Evolutionary conservation across 2,797 vertebrate genomes (phyloP), one percentile per base, ranked within the genome.

Genomic region (Benthosema pterotum): DNA sequence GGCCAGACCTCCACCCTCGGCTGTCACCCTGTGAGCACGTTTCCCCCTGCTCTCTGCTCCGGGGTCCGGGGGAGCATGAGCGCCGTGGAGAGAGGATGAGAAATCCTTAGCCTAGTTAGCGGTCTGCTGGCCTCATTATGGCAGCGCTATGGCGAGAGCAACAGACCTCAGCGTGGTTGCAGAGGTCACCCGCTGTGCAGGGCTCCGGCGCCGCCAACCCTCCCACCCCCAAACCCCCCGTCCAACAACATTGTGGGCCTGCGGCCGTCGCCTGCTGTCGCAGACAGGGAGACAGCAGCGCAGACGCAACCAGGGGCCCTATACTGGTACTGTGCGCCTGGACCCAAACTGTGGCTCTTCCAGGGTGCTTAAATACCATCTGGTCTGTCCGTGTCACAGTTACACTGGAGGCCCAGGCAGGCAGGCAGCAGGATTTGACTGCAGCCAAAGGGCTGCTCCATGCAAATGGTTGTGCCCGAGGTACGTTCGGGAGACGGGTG

Each of bases 81-180:
- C 75, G 71, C 22, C 3, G 22, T 53, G 81, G 85, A 83, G 66
- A 83, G 66, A 65, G 42, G 42, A 75, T 83, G 68, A 77, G 80
- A 73, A 79, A 82, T 81, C 80, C 58, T 75, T 83, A 63, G 82
- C 71, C 75, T 88, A 85, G 32, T 72, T 80, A 82, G 89, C 22
- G 85, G 88, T 89, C 86, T 86, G 78, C 76, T 79, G 89, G 88
- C 80, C 90, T 92, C 80, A 84, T 91, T 91, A 87, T 62, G 62
- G 80, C 82, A 64, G 75, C 84, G 84, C 78, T 85, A 83, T 79
- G 84, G 86, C n/a, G 74, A 90, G 81, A 87, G 77, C 87, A 70
- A 13, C 60, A 80, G 91, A 91, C 88, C 86, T 83, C 88, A 76
- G 72, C 76, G 84, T 79, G 87, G 89, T 89, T 82, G 53, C 77